Conservation (phyloP, 2,113 vertebrate species). For the Poeciliopsis turrubarensis region DNA sequence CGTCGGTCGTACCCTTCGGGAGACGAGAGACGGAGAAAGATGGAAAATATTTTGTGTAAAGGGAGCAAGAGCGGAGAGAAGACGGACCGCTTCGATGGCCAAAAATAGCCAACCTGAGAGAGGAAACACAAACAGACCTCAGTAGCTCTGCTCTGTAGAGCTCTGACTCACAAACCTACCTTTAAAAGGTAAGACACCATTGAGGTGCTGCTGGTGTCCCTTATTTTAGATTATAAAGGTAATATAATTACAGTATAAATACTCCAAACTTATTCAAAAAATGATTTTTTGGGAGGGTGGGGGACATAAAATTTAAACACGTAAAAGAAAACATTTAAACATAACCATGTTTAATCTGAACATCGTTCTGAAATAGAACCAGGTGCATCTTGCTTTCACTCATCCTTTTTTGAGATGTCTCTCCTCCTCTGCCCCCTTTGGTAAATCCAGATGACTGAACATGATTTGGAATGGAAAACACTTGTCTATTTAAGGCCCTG, state of each 20-base stretch:
- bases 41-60: constrained; percentile 10
- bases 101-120: constrained; percentile 43
- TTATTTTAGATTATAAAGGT: neutral
- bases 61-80: constrained; percentile 19
- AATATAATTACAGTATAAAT: neutral
- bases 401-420: too few species aligned
- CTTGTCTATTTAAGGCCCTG: neutral
- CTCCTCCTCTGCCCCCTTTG: neutral
- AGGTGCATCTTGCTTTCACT: neutral
- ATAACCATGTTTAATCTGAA: neutral
- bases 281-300: neutral
- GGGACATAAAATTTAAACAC: neutral
- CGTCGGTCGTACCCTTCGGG: constrained; percentile 3
- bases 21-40: constrained; percentile 15
- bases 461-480: neutral
- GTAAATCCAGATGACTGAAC: neutral
- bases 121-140: constrained; percentile 35
- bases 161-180: constrained; percentile 1
- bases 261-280: neutral
- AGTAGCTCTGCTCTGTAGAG: constrained; percentile 11
- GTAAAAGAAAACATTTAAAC: neutral
- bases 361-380: neutral
- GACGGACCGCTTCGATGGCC: constrained; percentile 21
- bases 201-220: neutral
- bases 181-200: constrained; percentile 4